Evolutionary conservation across 2,888 invertebrate genomes (phyloP).

Genomic region (Escarpia spicata): DNA sequence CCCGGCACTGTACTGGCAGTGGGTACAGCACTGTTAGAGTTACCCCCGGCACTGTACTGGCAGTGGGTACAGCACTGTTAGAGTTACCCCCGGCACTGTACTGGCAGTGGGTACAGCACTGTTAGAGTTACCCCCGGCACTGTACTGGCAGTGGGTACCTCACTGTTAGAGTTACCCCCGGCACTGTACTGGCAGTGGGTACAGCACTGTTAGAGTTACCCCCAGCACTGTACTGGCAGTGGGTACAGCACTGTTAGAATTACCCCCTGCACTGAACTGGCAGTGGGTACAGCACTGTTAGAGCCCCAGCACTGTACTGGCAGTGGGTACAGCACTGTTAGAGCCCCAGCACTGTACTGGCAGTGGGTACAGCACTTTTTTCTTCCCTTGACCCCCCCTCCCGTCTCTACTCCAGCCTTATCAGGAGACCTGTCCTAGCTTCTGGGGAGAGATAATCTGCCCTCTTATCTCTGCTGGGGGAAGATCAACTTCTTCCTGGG

Average conservation of each 20-base stretch:
- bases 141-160: neutral
- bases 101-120: neutral
- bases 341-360: neutral
- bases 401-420: neutral
- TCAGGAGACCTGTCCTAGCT: neutral
- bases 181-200: neutral
- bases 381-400: neutral
- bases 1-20: neutral
- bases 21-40: neutral
- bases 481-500: conserved; percentile 16
- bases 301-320: neutral
- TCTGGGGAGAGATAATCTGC: conserved; percentile 12
- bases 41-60: neutral
- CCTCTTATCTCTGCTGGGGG: neutral
- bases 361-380: neutral
- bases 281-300: neutral
- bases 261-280: neutral
- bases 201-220: no score
- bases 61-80: neutral
- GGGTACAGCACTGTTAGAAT: neutral
- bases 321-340: neutral
- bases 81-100: neutral
- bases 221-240: neutral
- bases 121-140: neutral
- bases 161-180: no score